These are phyloP conservation scores for Elymnias hypermnestra DNA, from an alignment of 1,140 invertebrate species.

Conservation along the genomic window DNA sequence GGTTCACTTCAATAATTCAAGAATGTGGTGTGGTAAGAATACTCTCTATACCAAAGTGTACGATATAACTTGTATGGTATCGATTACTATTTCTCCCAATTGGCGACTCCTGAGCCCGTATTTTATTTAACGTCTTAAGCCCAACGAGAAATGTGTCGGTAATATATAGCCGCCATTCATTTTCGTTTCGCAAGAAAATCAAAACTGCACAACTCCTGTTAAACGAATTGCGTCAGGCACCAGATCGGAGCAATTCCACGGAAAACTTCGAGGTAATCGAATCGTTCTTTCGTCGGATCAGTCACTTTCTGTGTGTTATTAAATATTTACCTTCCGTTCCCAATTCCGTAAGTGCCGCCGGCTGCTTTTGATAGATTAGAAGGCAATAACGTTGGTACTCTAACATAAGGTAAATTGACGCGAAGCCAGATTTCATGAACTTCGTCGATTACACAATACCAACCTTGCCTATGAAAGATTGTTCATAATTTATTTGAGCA, in stretches of 20 bases:
- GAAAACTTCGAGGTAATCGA: background rate
- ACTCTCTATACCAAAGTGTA: no score
- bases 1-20: no score
- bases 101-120: background rate
- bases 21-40: no score
- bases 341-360: background rate
- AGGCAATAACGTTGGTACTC: background rate
- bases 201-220: slow-evolving; percentile 4
- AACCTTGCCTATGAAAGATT: no score
- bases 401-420: background rate
- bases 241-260: background rate
- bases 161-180: slow-evolving; percentile 1
- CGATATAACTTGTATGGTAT: slow-evolving; percentile 1
- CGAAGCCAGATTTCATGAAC: background rate
- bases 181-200: slow-evolving; percentile 1
- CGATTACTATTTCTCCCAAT: background rate
- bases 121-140: background rate
- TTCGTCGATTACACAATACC: background rate
- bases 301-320: background rate
- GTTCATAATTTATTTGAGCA: no score
- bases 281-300: slow-evolving; percentile 2
- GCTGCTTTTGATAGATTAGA: slow-evolving; percentile 4
- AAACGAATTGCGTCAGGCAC: slow-evolving; percentile 2
- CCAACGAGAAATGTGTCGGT: background rate
- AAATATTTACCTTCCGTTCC: background rate